phyloP scores from a whole-genome alignment of 1,140 invertebrate species.

The Lordiphosa stackelbergi region DNA sequence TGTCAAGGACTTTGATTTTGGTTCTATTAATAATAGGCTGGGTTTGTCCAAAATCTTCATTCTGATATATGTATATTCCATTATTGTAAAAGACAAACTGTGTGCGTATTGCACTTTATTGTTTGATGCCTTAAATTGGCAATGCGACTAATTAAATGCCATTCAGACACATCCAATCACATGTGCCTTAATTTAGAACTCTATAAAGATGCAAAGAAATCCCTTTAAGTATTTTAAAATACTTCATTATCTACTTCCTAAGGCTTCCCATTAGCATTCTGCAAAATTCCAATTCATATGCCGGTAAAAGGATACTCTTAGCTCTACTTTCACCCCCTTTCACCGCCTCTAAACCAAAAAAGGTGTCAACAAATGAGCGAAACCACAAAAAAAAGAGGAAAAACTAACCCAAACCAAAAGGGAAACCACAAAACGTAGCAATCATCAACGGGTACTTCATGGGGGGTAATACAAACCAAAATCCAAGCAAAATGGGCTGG shows the following conservation, averaged over 20 bases:
- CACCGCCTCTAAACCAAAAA: constrained; percentile 14
- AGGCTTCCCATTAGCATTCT: constrained; percentile 13
- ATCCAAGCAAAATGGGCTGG: constrained; percentile 22
- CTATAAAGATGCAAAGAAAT: no score
- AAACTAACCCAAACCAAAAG: constrained; percentile 21
- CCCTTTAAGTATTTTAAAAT: no score
- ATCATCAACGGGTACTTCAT: constrained; percentile 43
- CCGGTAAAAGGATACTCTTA: constrained; percentile 46
- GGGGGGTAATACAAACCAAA: constrained; percentile 22
- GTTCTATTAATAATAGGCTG: no score
- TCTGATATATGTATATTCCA: no score
- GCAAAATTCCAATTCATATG: constrained; percentile 15
- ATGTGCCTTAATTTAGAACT: no score
- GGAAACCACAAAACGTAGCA: constrained; percentile 59
- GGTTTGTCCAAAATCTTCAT: no score
- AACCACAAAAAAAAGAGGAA: constrained; percentile 55
- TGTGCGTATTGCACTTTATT: no score
- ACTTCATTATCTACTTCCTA: background rate
- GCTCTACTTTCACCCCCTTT: constrained; percentile 13
- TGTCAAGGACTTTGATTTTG: no score
- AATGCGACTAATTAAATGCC: no score
- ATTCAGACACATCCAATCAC: no score
- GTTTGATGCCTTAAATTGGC: no score
- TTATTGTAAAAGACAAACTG: no score
- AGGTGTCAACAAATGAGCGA: constrained; percentile 42